Base-by-base conservation (phyloP, 2,113 vertebrate genomes). In the Clarias batrachus region DNA sequence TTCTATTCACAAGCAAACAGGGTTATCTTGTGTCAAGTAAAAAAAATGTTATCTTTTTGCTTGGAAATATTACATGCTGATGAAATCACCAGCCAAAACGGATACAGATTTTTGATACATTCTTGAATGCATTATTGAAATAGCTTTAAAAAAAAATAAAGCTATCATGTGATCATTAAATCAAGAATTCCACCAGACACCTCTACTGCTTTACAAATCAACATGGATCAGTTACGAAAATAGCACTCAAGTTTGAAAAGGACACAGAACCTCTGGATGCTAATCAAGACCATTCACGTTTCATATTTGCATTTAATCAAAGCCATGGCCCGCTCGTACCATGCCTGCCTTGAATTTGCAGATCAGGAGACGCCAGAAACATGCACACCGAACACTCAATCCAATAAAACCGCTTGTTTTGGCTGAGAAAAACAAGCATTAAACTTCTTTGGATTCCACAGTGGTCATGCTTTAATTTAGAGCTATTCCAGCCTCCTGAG, bases 351-450 rank as follows among this genome's bases (percentile, higher is more conserved):
- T 87, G 89, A 90, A 89, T 93, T 93, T 91, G 87, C 90, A 89
- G n/a, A 83, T 87, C 83, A 90, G 91, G 90, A 90, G 90, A 91
- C 92, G 92, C 92, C 92, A 94, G 92, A 94, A 88, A 92, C 92
- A 92, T 93, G 93, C 92, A 92, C 77, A 74, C 86, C 88, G 93
- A 95, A 94, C 94, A 95, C 93, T 94, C 94, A 94, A 93, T 92
- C 90, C 92, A 88, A 89, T 90, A 91, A 91, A 92, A 89, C 84
- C 82, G 86, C 90, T 91, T 92, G 90, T 94, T 93, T 94, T 92
- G 90, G 93, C 90, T 89, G 48, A 59, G 37, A 79, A 85, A 89
- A 86, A 85, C 87, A 86, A 90, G 91, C 90, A 88, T 90, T 88
- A 92, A 92, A 89, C 89, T 89, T 89, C 86, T 81, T 89, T 89